phyloP scores from a whole-genome alignment of 53 echinoderm and acorn worm species.

The Holothuria scabra region DNA sequence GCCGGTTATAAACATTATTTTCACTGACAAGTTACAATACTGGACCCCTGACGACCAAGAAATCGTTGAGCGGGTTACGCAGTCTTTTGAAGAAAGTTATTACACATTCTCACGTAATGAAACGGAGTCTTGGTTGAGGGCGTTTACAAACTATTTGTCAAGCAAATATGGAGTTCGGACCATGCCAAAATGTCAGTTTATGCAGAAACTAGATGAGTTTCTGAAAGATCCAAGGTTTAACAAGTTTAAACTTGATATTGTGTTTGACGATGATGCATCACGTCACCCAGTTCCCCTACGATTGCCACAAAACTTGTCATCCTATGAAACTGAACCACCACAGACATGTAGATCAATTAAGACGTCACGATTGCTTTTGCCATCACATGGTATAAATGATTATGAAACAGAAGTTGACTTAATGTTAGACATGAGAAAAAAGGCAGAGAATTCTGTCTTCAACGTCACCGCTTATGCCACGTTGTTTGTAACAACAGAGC shows the following conservation, averaged over 20 bases:
- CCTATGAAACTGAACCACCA: background rate
- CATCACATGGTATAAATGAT: constrained; percentile 57
- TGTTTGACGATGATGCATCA: constrained; percentile 23
- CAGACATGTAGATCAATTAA: background rate
- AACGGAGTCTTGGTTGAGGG: constrained; percentile 78
- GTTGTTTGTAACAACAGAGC: constrained; percentile 77
- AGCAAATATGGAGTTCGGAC: too few species aligned
- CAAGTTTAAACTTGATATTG: constrained; percentile 58
- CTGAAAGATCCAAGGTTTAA: constrained; percentile 37
- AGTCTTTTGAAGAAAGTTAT: constrained; percentile 57
- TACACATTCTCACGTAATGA: constrained; percentile 39
- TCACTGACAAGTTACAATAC: constrained; percentile 67
- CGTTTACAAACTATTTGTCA: constrained; percentile 40
- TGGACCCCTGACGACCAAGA: constrained; percentile 67
- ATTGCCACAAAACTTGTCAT: too few species aligned
- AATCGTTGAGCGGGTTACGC: constrained; percentile 60
- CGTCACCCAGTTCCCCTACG: too few species aligned
- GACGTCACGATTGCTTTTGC: constrained; percentile 67
- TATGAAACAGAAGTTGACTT: constrained; percentile 59
- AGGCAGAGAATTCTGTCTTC: constrained; percentile 50
- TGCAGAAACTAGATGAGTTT: constrained; percentile 34
- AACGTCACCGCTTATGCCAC: constrained; percentile 70
- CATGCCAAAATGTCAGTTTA: constrained; percentile 33
- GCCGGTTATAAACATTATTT: constrained; percentile 70
- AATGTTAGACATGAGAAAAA: constrained; percentile 67